These are phyloP conservation scores for Rallus limicola DNA, from an alignment of 2,113 vertebrate genomes.

Conservation along the genomic window DNA sequence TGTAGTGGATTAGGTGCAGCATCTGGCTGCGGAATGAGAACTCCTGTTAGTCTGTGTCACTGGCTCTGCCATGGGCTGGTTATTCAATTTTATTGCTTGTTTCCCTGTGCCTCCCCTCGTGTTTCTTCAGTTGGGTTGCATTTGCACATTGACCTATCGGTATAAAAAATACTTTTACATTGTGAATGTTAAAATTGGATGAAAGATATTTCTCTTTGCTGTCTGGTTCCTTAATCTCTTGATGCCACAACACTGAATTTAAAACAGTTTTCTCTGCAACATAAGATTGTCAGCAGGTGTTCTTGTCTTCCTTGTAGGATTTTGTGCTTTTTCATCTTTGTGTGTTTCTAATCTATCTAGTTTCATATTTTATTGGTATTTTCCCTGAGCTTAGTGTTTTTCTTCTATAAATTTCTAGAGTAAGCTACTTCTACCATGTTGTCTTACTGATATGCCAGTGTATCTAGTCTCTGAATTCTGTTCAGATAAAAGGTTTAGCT, in stretches of 20 bases:
- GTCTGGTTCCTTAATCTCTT: neutral
- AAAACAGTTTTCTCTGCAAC: neutral
- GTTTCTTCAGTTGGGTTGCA: neutral
- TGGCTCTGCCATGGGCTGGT: neutral
- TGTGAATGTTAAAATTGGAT: neutral
- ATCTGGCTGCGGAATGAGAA: neutral
- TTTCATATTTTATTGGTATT: neutral
- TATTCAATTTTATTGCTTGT: neutral
- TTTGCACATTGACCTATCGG: neutral
- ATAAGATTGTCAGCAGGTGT: neutral
- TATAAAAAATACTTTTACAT: neutral
- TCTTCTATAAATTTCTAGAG: neutral
- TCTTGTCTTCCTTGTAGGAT: neutral
- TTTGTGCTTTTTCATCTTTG: neutral
- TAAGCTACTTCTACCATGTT: neutral
- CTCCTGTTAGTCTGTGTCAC: neutral
- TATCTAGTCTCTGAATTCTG: neutral
- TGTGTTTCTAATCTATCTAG: neutral
- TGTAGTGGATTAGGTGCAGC: neutral
- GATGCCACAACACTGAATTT: neutral
- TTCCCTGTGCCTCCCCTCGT: neutral
- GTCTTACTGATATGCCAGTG: rapidly evolving
- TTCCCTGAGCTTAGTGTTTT: neutral
- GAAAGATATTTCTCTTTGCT: neutral
- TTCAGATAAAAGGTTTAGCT: neutral